Conservation (phyloP, 2,113 vertebrate genomes). For the Pagrus major region DNA sequence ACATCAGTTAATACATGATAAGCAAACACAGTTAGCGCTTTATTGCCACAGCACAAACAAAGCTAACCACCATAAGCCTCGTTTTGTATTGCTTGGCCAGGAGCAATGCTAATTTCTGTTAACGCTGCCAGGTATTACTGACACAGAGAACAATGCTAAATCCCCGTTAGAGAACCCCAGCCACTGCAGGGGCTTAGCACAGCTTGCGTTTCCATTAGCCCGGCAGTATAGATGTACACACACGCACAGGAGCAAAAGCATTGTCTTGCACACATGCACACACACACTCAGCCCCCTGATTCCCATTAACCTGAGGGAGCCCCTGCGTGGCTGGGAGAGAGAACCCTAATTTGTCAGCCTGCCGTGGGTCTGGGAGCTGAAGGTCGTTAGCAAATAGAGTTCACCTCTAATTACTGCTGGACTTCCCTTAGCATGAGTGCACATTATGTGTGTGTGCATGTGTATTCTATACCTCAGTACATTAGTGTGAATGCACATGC, state of each 20-base stretch:
- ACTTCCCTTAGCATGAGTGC: conserved; percentile 45
- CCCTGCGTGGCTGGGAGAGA: conserved; percentile 59
- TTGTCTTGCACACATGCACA: conserved; percentile 25
- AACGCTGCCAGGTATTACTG: conserved; percentile 75
- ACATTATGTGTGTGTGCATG: conserved; percentile 23
- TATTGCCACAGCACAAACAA: conserved; percentile 70
- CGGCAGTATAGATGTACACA: conserved; percentile 38
- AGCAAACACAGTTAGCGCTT: conserved; percentile 68
- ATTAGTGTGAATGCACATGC: neutral
- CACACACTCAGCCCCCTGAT: conserved; percentile 54
- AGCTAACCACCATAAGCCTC: conserved; percentile 64
- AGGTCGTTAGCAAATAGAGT: conserved; percentile 81
- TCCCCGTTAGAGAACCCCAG: conserved; percentile 64
- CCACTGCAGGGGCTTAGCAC: conserved; percentile 69
- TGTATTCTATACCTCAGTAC: conserved; percentile 24
- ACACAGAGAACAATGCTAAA: conserved; percentile 76
- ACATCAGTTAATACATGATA: conserved; percentile 68
- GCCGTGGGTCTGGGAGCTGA: conserved; percentile 70
- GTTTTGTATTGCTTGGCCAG: conserved; percentile 67
- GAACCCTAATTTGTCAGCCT: conserved; percentile 81
- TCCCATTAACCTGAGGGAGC: conserved; percentile 83
- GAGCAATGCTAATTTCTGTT: conserved; percentile 68
- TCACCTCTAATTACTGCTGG: conserved; percentile 81
- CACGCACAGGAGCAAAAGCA: conserved; percentile 28
- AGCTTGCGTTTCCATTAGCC: conserved; percentile 70